Percentiles rank a stretch among this genome's conserved stretches.
Evolutionary conservation across 2,797 vertebrate genomes (phyloP).

Genomic region (Mastacembelus armatus): DNA sequence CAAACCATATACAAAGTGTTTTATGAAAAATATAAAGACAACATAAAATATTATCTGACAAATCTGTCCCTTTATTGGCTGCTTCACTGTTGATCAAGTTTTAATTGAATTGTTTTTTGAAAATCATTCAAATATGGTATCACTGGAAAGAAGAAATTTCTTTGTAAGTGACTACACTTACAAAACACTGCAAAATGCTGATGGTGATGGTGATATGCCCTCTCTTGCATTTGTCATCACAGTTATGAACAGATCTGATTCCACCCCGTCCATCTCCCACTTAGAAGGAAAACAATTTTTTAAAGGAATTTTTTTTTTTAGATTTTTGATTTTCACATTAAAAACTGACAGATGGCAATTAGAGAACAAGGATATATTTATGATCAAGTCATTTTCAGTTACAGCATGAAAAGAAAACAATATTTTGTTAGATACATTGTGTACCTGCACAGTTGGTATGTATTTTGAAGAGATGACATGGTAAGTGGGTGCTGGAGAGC

Average conservation of each 20-base stretch:
- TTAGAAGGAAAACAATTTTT: constrained; percentile 35
- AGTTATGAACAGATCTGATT: constrained; percentile 34
- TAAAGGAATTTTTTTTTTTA: constrained; percentile 18
- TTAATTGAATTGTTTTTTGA: neutral
- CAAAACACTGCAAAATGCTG: constrained; percentile 28
- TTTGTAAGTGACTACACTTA: too few relatives aligned
- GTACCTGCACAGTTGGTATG: constrained; percentile 69
- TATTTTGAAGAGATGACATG: constrained; percentile 48
- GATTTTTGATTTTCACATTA: constrained; percentile 38
- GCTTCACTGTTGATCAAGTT: constrained; percentile 20
- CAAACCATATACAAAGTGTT: neutral
- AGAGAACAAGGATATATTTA: constrained; percentile 20
- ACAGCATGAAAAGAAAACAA: constrained; percentile 25
- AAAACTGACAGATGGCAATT: constrained; percentile 40
- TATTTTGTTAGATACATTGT: constrained; percentile 25
- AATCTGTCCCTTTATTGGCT: constrained; percentile 9
- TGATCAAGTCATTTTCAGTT: constrained; percentile 36
- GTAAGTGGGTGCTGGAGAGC: constrained; percentile 71
- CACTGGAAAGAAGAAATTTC: constrained; percentile 28
- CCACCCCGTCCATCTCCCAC: constrained; percentile 8
- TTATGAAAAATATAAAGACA: neutral
- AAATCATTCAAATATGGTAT: constrained; percentile 21
- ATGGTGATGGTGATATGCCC: constrained; percentile 47
- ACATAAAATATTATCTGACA: neutral
- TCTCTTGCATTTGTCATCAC: constrained; percentile 53